Evolutionary conservation across 2,113 vertebrate genomes (phyloP).

Genomic region (Etheostoma cragini): DNA sequence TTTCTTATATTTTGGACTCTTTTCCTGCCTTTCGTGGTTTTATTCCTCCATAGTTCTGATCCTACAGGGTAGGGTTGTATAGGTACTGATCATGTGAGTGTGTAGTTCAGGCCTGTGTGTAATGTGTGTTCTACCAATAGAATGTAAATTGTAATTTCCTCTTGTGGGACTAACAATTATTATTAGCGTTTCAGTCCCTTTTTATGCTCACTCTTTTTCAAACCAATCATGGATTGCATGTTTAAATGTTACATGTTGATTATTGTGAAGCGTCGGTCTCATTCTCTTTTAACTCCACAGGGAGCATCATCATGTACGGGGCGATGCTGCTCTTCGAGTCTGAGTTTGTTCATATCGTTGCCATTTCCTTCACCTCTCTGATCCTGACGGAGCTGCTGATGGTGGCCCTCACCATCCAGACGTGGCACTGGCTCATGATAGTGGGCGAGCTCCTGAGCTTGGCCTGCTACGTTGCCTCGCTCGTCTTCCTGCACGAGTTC

Average conservation of each 20-base stretch:
- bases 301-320: constrained; percentile 99
- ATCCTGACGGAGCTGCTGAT: constrained; percentile 98
- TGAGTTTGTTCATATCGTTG: constrained; percentile 97
- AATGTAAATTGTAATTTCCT: too few species aligned
- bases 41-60: too few species aligned
- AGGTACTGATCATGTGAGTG: too few species aligned
- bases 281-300: constrained; percentile 73
- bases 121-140: too few species aligned
- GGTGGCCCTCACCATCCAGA: constrained; percentile 97
- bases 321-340: constrained; percentile 96
- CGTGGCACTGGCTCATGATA: constrained; percentile 99
- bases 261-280: background rate
- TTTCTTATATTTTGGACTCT: too few species aligned
- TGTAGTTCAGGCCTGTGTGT: too few species aligned
- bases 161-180: too few species aligned
- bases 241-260: background rate
- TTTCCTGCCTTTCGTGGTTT: too few species aligned
- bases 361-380: constrained; percentile 96
- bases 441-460: constrained; percentile 95
- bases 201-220: background rate
- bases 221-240: too few species aligned
- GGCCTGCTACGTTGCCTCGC: constrained; percentile 95
- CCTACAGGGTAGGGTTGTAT: too few species aligned
- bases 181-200: background rate
- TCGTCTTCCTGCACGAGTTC: constrained; percentile 96